Conservation (phyloP, 2,113 vertebrate species). For the Gila orcuttii region DNA sequence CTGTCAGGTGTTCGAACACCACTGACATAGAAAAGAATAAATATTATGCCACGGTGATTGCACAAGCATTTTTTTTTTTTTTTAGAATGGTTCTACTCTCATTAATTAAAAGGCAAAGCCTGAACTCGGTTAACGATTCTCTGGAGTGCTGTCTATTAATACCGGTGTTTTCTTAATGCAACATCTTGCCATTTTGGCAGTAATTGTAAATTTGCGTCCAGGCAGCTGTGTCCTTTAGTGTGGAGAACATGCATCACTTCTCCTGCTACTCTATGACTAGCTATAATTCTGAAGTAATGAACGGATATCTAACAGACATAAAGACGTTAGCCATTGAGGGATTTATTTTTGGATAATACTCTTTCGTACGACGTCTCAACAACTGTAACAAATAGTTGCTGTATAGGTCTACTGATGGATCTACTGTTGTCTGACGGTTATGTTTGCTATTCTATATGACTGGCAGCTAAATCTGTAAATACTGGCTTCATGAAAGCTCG, state of each 20-base stretch:
- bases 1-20: conserved; percentile 27
- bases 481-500: conserved; percentile 25
- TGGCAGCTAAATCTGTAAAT: conserved; percentile 25
- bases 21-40: conserved; percentile 31
- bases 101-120: conserved; percentile 53
- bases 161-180: conserved; percentile 24
- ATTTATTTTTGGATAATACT: conserved; percentile 37
- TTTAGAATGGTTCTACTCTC: conserved; percentile 3
- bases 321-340: conserved; percentile 41
- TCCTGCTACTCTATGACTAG: conserved; percentile 34
- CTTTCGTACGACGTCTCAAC: conserved; percentile 15
- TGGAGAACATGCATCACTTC: conserved; percentile 46
- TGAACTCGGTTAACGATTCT: conserved; percentile 50
- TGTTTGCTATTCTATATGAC: conserved; percentile 1
- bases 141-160: conserved; percentile 47
- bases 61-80: background rate
- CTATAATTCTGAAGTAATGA: conserved; percentile 28
- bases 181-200: conserved; percentile 53
- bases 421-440: conserved; percentile 31
- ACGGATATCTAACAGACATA: conserved; percentile 27
- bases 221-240: conserved; percentile 45
- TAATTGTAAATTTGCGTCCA: conserved; percentile 51
- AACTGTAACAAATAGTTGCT: background rate
- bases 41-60: conserved; percentile 33
- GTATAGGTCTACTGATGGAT: conserved; percentile 43